Base-by-base conservation (phyloP, 1,140 invertebrate species). In the Eurosta solidaginis region DNA sequence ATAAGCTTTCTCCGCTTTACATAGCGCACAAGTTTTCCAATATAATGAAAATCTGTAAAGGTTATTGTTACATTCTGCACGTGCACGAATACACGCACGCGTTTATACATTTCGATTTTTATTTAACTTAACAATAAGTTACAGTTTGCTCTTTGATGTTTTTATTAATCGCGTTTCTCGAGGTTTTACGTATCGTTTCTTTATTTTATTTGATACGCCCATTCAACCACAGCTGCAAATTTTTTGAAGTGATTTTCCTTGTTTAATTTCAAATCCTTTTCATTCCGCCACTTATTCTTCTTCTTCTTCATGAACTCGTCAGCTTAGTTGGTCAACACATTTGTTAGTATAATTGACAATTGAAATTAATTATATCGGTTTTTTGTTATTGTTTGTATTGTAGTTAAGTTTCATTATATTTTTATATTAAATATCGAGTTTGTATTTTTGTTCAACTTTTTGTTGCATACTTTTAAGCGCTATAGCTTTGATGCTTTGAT, bases 311-410 rank as follows among this genome's bases (percentile, higher is more conserved):
- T 14, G 14, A 22, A 20, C 10, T 54, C n/a, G n/a, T 27, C 54
- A 40, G 17, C 12, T 4, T 20, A 68, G 33, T 68, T 68, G 59
- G 33, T 68, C 59, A 36, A 9, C 59, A 68, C 59, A 68, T 68
- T 68, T 68, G 17, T 68, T 40, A 68, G 59, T 20, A 40, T 68
- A 68, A 68, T 68, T 68, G 33, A 40, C 59, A 68, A 68, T 40
- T 68, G 59, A 68, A 68, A 68, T 68, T 68, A 68, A 68, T 68
- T 68, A 68, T 20, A 40, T 9, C n/a, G 59, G n/a, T n/a, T 68
- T 68, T 68, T 68, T 68, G 59, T 42, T 68, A 17, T 5, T 7
- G 54, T 17, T 36, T 36, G 9, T 63, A 36, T 63, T 36, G 54
- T 63, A 40, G 12, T 63, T 36, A 0, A 63, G 54, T n/a, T 33